Conservation (phyloP, 2,888 invertebrate species). For the Mongoloraphidia duomilia region DNA sequence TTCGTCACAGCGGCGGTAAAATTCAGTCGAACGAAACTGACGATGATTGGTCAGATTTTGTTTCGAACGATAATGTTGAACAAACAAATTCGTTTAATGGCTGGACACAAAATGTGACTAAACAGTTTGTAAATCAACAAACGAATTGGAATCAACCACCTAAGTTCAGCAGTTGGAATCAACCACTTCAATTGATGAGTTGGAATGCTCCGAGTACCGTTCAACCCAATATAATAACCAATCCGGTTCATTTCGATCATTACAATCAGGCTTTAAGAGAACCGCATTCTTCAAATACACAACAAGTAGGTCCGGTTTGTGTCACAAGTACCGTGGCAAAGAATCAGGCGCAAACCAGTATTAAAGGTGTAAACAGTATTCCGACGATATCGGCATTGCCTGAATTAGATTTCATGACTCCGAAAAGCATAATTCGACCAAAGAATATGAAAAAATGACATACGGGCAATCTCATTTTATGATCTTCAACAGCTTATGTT, state of each 20-base stretch:
- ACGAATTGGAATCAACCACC: background rate
- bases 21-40: slow-evolving; percentile 20
- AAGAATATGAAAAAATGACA: slow-evolving; percentile 27
- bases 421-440: slow-evolving; percentile 24
- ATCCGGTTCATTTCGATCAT: slow-evolving; percentile 23
- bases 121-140: too few relatives aligned
- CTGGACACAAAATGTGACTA: background rate
- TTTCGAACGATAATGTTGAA: slow-evolving; percentile 30
- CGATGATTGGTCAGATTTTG: slow-evolving; percentile 42
- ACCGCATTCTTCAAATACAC: background rate
- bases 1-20: slow-evolving; percentile 1
- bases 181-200: slow-evolving; percentile 9
- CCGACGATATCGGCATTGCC: slow-evolving; percentile 36
- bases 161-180: slow-evolving; percentile 3
- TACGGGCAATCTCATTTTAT: background rate
- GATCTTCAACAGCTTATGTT: background rate
- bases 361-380: slow-evolving; percentile 14
- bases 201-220: slow-evolving; percentile 10
- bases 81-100: background rate
- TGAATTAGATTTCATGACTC: slow-evolving; percentile 38
- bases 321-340: background rate
- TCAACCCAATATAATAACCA: slow-evolving; percentile 24
- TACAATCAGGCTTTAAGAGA: slow-evolving; percentile 6
- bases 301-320: background rate
- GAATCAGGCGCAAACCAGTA: background rate